Evolutionary conservation across 2,113 vertebrate genomes (phyloP).

Genomic region (Paedocypris sp.): DNA sequence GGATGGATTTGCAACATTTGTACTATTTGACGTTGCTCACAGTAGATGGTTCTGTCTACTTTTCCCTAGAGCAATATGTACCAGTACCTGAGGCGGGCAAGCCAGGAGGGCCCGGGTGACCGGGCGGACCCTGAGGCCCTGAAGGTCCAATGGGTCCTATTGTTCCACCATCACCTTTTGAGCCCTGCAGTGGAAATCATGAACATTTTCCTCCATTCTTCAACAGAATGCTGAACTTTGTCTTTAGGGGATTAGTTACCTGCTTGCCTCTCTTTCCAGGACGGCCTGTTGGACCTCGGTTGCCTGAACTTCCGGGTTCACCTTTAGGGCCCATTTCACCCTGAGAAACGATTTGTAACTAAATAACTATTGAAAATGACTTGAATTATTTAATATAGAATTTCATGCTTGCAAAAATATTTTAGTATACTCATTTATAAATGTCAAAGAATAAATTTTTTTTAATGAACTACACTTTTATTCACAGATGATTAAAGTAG

Average conservation of each 20-base stretch:
- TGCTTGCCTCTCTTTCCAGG: conserved; percentile 95
- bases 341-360: conserved; percentile 54
- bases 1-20: too few relatives aligned
- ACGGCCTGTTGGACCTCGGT: conserved; percentile 87
- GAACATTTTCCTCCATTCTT: background rate
- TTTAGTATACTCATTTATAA: too few relatives aligned
- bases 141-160: conserved; percentile 74
- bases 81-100: conserved; percentile 74
- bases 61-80: too few relatives aligned
- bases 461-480: too few relatives aligned
- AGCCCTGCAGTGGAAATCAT: conserved; percentile 60
- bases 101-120: conserved; percentile 80
- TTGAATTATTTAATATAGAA: too few relatives aligned
- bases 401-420: too few relatives aligned
- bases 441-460: too few relatives aligned
- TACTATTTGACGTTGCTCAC: too few relatives aligned
- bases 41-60: too few relatives aligned
- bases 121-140: conserved; percentile 76
- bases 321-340: conserved; percentile 98
- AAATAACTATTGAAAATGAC: too few relatives aligned
- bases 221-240: background rate
- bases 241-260: conserved; percentile 51
- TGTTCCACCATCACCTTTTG: conserved; percentile 75
- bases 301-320: conserved; percentile 78
- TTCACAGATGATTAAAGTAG: too few relatives aligned